Evolutionary conservation across 2,888 invertebrate species (phyloP), one percentile per base, ranked within the genome.

Genomic region (Monochamus alternatus): DNA sequence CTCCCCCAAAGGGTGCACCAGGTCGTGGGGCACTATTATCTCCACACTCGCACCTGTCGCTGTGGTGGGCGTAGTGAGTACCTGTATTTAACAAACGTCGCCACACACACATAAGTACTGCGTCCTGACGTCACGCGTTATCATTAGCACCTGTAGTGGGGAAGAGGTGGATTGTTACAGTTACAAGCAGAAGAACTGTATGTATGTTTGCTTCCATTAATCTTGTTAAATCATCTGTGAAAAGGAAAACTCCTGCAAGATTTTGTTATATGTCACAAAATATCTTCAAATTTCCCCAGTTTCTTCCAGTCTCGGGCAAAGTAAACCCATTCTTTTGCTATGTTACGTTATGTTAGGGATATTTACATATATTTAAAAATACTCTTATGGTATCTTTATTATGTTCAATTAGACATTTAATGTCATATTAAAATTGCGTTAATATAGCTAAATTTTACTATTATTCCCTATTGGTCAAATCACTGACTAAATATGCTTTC

Each of bases 101-200:
- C 79, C 81, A 81, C 78, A 81, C 82, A 83, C 83, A 81, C 85
- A 86, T 87, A 86, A 87, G 85, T 85, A 86, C 84, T 82, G 55
- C 75, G 75, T 58, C 68, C 79, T 86, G 85, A 85, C 86, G 86
- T 85, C 85, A 86, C 78, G 67, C 80, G 81, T 86, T 86, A 86
- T 86, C 86, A 84, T 82, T 83, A 85, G 81, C 85, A 86, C 85
- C 86, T 86, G 84, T 83, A 84, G 84, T 85, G 85, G 85, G 83
- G 83, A 76, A 79, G 62, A 74, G 76, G 64, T 14, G 60, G 66
- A 74, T 68, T 62, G 69, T 38, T 51, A 72, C 66, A 71, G 30
- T 71, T 71, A 51, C 31, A 71, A 63, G 43, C 38, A 30, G 62
- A 55, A 63, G 14, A 52, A 60, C 30, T 64, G 59, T 76, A 22